Base-by-base conservation (phyloP, 2,888 invertebrate species). In the Nemurella pictetii region DNA sequence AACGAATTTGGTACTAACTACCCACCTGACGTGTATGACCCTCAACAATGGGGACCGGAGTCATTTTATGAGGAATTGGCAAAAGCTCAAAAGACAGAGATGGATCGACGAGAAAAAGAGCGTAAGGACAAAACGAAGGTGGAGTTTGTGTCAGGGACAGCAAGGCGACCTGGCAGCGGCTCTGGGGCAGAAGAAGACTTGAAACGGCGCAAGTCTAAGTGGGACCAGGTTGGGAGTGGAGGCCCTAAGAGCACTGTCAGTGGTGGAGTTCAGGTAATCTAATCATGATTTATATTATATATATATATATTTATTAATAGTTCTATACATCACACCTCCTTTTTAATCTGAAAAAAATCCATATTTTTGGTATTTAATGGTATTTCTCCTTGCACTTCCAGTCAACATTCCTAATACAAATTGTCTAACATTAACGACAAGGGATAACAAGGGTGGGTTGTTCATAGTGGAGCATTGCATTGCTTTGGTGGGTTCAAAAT, bases 1-100 rank as follows among this genome's bases (percentile, higher is more conserved):
- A 98, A 99, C 91, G 99, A 99, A 90, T 93, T 98, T 88, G 99
- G 98, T 84, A 98, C 98, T 35, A 99, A 99, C 91, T 99, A 98
- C 91, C 97, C 98, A 0, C 95, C 97, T 84, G 95, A 97, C 88
- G 94, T 97, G 83, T 99, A 97, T 90, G 97, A 99, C 90, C 98
- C 98, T 0, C 91, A 96, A 86, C 95, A 95, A 87, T 99, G 98
- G 97, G 95, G 94, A 12, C 95, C 96, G 88, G 97, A 98, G 88
- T 98, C 98, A 0, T 98, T 94, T 89, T 98, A 97, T 90, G 98
- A 99, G 90, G 97, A 98, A 89, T 91, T 99, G 86, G 96, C 97
- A 0, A 95, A 95, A 88, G 94, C 95, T 0, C 98, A 98, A 89
- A 97, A 97, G 89, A 90, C 93, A 15, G 98, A 98, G 91, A 98